Evolutionary conservation across 2,888 invertebrate species (phyloP).

Genomic region (Halocaridina rubra): DNA sequence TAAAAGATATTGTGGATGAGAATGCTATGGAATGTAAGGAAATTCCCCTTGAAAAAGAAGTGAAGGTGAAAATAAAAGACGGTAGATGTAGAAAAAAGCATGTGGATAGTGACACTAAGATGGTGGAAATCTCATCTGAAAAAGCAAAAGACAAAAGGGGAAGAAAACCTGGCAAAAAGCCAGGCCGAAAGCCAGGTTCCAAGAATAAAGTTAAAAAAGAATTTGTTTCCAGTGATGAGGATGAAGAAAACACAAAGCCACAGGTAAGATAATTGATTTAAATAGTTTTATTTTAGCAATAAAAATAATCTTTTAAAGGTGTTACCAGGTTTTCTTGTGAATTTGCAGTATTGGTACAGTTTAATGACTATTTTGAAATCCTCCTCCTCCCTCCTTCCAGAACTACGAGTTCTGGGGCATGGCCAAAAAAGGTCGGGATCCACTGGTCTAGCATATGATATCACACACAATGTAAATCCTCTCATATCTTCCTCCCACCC

Average conservation of each 20-base stretch:
- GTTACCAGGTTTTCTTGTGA: no score
- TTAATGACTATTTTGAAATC: no score
- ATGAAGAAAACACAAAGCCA: constrained; percentile 40
- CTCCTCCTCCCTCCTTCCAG: no score
- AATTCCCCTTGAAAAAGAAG: neutral
- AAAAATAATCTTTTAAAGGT: no score
- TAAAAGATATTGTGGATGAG: constrained; percentile 16
- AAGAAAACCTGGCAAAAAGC: constrained; percentile 36
- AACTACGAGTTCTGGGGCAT: no score
- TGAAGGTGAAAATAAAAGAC: constrained; percentile 31
- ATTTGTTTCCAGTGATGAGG: constrained; percentile 23
- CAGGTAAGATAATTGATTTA: constrained; percentile 21
- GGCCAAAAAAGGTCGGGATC: no score
- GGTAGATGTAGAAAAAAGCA: neutral
- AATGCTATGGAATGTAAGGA: neutral
- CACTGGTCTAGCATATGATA: no score
- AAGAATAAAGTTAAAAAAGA: neutral
- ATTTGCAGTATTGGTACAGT: no score
- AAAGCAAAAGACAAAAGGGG: neutral
- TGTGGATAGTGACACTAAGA: neutral
- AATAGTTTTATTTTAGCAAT: no score
- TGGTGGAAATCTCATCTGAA: neutral
- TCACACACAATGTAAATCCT: no score
- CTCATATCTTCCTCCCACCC: no score
- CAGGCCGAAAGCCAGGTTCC: neutral